phyloP scores from a whole-genome alignment of 35 echinoderm and acorn worm genomes.

The Apostichopus californicus region DNA sequence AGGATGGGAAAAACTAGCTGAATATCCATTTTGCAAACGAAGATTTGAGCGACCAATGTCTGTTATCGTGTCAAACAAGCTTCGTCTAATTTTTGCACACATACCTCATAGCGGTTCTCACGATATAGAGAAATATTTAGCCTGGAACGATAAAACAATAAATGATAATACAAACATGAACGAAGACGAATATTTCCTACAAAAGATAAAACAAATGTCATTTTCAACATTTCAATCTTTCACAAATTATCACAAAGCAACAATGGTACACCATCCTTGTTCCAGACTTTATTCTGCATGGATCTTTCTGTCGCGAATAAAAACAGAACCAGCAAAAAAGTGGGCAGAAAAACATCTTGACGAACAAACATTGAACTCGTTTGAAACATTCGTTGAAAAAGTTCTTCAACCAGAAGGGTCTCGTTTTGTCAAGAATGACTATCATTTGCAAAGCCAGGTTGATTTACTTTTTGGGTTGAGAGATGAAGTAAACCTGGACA shows the following conservation, averaged over 20 bases:
- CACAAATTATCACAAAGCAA: slow-evolving; percentile 5
- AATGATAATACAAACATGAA: background rate
- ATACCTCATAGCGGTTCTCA: no score
- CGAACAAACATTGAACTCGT: background rate
- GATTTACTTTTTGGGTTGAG: slow-evolving; percentile 4
- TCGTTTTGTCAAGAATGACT: background rate
- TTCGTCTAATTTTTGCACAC: background rate
- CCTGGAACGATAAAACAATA: background rate
- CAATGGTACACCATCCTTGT: background rate
- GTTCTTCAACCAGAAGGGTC: background rate
- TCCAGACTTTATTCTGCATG: background rate
- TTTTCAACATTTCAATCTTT: background rate
- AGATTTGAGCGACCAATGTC: background rate
- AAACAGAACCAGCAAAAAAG: background rate
- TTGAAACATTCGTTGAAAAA: background rate
- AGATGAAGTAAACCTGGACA: background rate
- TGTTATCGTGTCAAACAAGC: background rate
- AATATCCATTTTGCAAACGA: background rate
- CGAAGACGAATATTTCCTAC: background rate
- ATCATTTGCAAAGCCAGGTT: background rate
- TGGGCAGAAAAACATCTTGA: background rate
- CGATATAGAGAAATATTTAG: no score
- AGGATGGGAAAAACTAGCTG: background rate
- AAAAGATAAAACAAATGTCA: background rate
- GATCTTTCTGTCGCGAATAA: background rate